These are phyloP conservation scores for Drosophila ficusphila DNA, from an alignment of 1,140 invertebrate species.

Conservation along the genomic window DNA sequence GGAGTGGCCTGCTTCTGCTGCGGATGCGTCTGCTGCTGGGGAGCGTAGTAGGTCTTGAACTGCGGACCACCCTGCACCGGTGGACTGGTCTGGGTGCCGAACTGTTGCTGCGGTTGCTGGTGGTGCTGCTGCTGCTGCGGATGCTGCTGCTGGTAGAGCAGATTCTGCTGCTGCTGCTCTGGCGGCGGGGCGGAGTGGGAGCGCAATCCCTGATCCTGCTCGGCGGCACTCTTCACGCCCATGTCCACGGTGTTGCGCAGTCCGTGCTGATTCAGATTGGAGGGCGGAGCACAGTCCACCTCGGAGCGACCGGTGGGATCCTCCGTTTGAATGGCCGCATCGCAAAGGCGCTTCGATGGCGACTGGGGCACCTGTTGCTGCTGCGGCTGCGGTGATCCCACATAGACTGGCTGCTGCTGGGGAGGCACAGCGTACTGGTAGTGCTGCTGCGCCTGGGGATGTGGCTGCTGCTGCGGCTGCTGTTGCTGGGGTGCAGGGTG, in stretches of 20 bases:
- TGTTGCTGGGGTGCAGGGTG: slow-evolving; percentile 40
- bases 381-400: slow-evolving; percentile 54
- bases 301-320: slow-evolving; percentile 55
- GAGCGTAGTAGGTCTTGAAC: slow-evolving; percentile 67
- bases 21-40: slow-evolving; percentile 74
- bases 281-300: slow-evolving; percentile 63
- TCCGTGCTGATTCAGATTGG: slow-evolving; percentile 88
- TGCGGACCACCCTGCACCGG: slow-evolving; percentile 42
- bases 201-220: slow-evolving; percentile 86
- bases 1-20: slow-evolving; percentile 78
- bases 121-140: slow-evolving; percentile 43
- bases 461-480: slow-evolving; percentile 28
- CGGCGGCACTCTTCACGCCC: slow-evolving; percentile 87
- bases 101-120: slow-evolving; percentile 49
- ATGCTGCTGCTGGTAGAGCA: slow-evolving; percentile 85
- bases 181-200: slow-evolving; percentile 79
- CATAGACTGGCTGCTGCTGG: slow-evolving; percentile 59
- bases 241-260: slow-evolving; percentile 91
- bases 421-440: slow-evolving; percentile 34
- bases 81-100: slow-evolving; percentile 75
- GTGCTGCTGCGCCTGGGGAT: slow-evolving; percentile 72
- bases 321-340: slow-evolving; percentile 85
- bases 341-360: slow-evolving; percentile 68
- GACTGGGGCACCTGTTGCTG: slow-evolving; percentile 72
- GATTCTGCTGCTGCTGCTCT: slow-evolving; percentile 84